Evolutionary conservation across 2,113 vertebrate genomes (phyloP), one percentile per base, ranked within the genome.

Genomic region (Cynoglossus semilaevis): DNA sequence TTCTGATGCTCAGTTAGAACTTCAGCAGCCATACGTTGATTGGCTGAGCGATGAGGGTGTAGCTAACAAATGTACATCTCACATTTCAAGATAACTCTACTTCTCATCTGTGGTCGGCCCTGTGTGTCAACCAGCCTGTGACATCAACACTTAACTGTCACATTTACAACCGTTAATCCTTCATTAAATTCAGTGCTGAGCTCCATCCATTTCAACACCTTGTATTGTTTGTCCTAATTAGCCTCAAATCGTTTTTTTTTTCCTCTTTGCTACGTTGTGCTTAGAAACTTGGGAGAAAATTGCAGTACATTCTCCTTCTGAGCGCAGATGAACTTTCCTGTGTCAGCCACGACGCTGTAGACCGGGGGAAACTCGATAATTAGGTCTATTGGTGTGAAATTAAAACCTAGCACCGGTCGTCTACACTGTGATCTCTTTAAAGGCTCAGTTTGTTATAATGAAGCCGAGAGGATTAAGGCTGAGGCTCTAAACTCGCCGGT

Each of bases 331-430:
- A 87, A 84, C 76, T 82, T 84, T 73, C 70, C 74, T 73, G 79
- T 74, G 83, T 87, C 85, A 85, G 72, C 78, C 80, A 79, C 83
- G 83, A 79, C 73, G 79, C 77, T 17, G 68, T 47, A 70, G 85
- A 84, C 74, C 80, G 58, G 76, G 72, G 77, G 73, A 67, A 83
- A 76, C 77, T 64, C 82, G 76, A 84, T 91, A 91, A 91, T 91
- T 90, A 90, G 86, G 82, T 89, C 85, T 88, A 87, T 88, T 90
- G 89, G 87, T 90, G 88, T 90, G 88, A 91, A 90, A 88, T 88
- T 83, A 89, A 88, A 89, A 86, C 73, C 69, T 29, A 81, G 81
- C 84, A 83, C 72, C 87, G 88, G 87, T 89, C 85, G 85, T 85
- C 74, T 79, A 73, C 70, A 57, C 84, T 87, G 79, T 90, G 88